A percentile compares a stretch with the other conserved stretches of the same genome.
These are phyloP conservation scores for Poliocrania exsul DNA, from an alignment of 2,797 vertebrate genomes.

Conservation along the genomic window DNA sequence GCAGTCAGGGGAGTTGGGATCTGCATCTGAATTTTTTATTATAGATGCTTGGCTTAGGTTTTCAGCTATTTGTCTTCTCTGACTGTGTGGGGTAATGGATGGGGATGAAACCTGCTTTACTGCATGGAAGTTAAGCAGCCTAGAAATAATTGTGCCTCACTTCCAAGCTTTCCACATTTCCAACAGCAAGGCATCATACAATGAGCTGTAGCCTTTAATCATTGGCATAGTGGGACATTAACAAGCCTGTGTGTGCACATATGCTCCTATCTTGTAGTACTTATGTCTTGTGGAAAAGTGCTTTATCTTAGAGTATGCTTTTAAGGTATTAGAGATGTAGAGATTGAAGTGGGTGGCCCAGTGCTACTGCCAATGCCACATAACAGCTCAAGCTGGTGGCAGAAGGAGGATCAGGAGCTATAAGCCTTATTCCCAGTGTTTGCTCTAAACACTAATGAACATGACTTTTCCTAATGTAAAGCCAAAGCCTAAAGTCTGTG, in stretches of 20 bases:
- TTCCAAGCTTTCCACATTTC: not conserved
- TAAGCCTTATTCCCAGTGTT: not conserved
- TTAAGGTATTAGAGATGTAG: not conserved
- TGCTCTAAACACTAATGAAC: not conserved
- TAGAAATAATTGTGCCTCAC: not conserved
- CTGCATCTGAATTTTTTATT: not conserved
- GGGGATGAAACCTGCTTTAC: not conserved
- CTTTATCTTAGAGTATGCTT: not conserved
- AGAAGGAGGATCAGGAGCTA: not conserved
- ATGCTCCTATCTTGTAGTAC: not conserved
- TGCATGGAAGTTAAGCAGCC: not conserved
- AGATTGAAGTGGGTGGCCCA: not conserved
- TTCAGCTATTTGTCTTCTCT: not conserved
- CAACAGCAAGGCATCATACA: not conserved
- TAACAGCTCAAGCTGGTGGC: not conserved
- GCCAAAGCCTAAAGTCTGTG: not conserved
- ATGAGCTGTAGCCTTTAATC: not conserved
- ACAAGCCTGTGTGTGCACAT: accelerated
- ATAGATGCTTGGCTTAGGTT: not conserved
- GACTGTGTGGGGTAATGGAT: not conserved
- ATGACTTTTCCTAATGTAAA: not conserved
- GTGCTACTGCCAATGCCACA: not conserved
- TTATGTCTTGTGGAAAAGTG: not conserved
- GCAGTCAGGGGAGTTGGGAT: not conserved
- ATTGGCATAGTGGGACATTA: not conserved